phyloP scores from a whole-genome alignment of 2,797 vertebrate species.

The Myotis planiceps region DNA sequence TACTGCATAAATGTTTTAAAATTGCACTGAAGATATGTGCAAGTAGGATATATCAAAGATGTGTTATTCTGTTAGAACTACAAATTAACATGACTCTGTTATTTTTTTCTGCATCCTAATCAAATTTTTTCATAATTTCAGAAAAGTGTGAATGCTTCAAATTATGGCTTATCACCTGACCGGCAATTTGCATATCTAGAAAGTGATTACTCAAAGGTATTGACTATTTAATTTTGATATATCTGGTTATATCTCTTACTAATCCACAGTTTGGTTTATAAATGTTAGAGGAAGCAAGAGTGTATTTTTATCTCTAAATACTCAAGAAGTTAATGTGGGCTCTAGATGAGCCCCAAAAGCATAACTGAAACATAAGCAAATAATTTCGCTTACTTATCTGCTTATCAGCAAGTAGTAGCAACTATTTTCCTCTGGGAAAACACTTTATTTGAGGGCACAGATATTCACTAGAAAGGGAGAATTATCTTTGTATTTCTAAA shows the following conservation, averaged over 20 bases:
- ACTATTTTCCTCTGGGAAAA: not conserved
- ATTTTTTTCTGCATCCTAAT: conserved; percentile 72
- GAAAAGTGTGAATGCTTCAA: conserved; percentile 92
- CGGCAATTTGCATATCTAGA: conserved; percentile 92
- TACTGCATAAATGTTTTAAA: not conserved
- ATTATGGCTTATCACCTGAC: conserved; percentile 93
- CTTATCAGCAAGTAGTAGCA: not conserved
- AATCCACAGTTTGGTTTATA: not conserved
- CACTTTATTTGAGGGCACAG: not conserved
- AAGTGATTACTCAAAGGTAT: conserved; percentile 97
- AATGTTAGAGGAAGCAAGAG: not conserved
- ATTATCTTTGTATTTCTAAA: not conserved
- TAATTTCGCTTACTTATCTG: not conserved
- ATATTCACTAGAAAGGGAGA: not conserved
- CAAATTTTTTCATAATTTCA: conserved; percentile 82
- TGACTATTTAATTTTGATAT: conserved; percentile 43
- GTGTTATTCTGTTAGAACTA: not conserved
- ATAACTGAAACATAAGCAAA: not conserved
- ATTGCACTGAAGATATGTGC: not conserved
- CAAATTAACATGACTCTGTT: not conserved
- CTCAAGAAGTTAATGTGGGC: not conserved
- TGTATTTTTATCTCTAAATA: conserved; percentile 27
- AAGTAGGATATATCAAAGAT: not conserved
- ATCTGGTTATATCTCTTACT: not conserved
- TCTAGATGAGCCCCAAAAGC: not conserved